These are phyloP conservation scores for Tragopan temminckii DNA, from an alignment of 2,797 vertebrate genomes.

Conservation along the genomic window DNA sequence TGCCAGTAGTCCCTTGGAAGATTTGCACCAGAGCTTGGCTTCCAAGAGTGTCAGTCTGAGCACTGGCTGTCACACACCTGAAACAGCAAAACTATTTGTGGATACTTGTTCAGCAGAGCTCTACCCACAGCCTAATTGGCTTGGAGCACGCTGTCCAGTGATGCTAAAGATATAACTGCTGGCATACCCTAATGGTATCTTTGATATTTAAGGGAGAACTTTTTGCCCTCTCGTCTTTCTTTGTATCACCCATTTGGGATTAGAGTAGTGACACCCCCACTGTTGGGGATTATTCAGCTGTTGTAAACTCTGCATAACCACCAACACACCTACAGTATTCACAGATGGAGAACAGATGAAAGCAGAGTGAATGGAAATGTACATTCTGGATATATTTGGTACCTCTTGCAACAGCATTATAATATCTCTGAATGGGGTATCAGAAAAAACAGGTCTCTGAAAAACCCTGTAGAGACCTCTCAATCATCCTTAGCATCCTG, in stretches of 20 bases:
- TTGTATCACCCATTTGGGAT: neutral
- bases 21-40: neutral
- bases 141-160: neutral
- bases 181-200: conserved; percentile 3
- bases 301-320: neutral
- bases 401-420: rapidly evolving
- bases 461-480: neutral
- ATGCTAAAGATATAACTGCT: neutral
- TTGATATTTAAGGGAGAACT: neutral
- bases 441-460: neutral
- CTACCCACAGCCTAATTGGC: neutral
- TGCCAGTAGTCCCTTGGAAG: conserved; percentile 36
- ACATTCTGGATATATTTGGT: neutral
- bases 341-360: neutral
- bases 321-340: neutral
- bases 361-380: neutral
- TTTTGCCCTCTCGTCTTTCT: neutral
- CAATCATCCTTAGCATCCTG: neutral
- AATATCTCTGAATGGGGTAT: neutral
- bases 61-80: neutral
- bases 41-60: neutral
- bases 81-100: conserved; percentile 41
- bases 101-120: conserved; percentile 44
- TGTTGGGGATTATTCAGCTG: neutral
- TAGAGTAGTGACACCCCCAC: neutral